phyloP scores from a whole-genome alignment of 1,140 invertebrate species.

The Megalonaias nervosa region DNA sequence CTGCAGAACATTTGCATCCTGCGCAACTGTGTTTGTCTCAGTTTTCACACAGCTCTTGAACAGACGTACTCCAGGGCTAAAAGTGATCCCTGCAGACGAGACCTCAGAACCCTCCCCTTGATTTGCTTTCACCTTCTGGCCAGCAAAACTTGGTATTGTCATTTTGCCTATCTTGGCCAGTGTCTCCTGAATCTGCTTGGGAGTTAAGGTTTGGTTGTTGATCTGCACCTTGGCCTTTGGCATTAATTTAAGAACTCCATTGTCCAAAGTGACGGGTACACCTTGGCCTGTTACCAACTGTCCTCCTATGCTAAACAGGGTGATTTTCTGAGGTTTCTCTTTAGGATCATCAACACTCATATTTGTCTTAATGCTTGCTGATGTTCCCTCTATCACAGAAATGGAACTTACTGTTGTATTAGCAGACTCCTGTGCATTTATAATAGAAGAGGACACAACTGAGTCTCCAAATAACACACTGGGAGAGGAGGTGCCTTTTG shows the following conservation, averaged over 20 bases:
- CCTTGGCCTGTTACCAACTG: slow-evolving; percentile 51
- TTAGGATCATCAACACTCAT: not conserved
- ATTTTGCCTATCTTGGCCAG: slow-evolving; percentile 28
- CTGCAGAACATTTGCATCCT: too few species aligned
- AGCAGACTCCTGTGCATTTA: not conserved
- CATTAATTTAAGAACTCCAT: slow-evolving; percentile 46
- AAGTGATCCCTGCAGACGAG: too few species aligned
- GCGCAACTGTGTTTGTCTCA: too few species aligned
- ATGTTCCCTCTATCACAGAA: not conserved
- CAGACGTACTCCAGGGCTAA: too few species aligned
- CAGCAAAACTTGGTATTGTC: slow-evolving; percentile 8
- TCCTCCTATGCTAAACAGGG: slow-evolving; percentile 45
- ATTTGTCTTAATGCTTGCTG: not conserved
- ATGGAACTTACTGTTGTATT: not conserved
- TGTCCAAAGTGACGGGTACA: slow-evolving; percentile 42
- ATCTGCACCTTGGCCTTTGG: slow-evolving; percentile 32
- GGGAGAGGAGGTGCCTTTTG: not conserved
- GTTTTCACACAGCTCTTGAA: too few species aligned
- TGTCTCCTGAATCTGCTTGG: slow-evolving; percentile 33
- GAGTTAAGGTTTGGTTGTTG: slow-evolving; percentile 28
- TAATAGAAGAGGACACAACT: not conserved
- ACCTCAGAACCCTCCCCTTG: not conserved
- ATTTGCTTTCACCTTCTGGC: not conserved
- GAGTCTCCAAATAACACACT: not conserved
- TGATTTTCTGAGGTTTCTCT: slow-evolving; percentile 21